Percentiles rank a stretch among this genome's conserved stretches.
Evolutionary conservation across 2,888 invertebrate genomes (phyloP).

Genomic region (Melitaea athalia): DNA sequence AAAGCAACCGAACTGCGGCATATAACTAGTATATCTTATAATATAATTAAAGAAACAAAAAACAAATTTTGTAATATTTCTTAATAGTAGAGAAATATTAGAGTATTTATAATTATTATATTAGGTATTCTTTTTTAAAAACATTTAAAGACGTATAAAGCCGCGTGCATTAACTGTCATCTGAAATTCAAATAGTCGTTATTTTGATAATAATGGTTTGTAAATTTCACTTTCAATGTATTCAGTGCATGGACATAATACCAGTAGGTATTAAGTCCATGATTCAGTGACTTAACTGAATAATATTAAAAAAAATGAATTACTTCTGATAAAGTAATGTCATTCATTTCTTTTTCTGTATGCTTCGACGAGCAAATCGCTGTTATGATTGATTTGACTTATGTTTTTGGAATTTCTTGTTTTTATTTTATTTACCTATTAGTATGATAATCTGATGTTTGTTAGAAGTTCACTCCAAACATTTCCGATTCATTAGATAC

Average conservation of each 20-base stretch:
- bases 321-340: neutral
- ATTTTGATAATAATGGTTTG: neutral
- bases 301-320: neutral
- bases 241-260: no score
- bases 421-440: neutral
- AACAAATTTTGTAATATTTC: neutral
- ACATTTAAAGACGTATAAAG: neutral
- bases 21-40: no score
- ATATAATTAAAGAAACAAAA: no score
- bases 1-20: no score
- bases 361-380: neutral
- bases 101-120: no score
- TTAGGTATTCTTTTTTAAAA: no score
- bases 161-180: neutral
- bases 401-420: neutral
- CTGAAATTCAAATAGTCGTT: neutral
- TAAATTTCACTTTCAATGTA: constrained; percentile 1
- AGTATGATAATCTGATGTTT: no score
- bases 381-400: neutral
- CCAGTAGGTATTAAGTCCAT: no score
- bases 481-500: no score
- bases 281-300: constrained; percentile 1
- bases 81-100: neutral
- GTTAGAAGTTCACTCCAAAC: no score
- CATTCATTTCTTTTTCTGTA: constrained; percentile 4